phyloP scores from a whole-genome alignment of 35 echinoderm and acorn worm species.

The Chiridota heheva region DNA sequence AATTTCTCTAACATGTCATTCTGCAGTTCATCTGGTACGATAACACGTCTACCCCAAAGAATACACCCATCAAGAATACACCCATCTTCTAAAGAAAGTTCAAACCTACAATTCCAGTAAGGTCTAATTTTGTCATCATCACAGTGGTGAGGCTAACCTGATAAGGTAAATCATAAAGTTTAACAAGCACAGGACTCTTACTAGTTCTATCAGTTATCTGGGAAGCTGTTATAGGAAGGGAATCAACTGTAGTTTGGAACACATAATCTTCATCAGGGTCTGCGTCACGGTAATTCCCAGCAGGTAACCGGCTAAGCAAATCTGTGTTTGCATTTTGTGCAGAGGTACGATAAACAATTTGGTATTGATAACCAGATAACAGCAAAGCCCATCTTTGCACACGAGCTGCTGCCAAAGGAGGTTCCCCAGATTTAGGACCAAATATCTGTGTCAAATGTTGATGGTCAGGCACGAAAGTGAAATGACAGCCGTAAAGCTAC shows the following conservation, averaged over 20 bases:
- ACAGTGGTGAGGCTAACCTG: slow-evolving; percentile 23
- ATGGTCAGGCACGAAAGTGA: slow-evolving; percentile 54
- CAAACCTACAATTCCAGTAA: slow-evolving; percentile 1
- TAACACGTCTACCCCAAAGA: slow-evolving; percentile 35
- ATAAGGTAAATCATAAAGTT: slow-evolving; percentile 21
- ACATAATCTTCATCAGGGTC: slow-evolving; percentile 31
- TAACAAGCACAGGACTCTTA: slow-evolving; percentile 22
- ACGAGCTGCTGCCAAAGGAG: background rate
- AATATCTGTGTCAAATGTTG: slow-evolving; percentile 56
- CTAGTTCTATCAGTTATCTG: slow-evolving; percentile 25
- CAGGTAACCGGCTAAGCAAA: slow-evolving; percentile 33
- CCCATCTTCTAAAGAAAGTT: slow-evolving; percentile 20
- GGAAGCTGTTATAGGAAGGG: slow-evolving; percentile 37
- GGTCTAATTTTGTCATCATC: slow-evolving; percentile 1
- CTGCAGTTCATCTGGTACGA: slow-evolving; percentile 6
- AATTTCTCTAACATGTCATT: background rate
- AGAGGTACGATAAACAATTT: slow-evolving; percentile 14
- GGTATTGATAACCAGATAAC: background rate
- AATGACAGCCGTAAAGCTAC: slow-evolving; percentile 47
- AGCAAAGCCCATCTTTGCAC: background rate
- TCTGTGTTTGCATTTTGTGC: slow-evolving; percentile 52
- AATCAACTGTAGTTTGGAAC: slow-evolving; percentile 15
- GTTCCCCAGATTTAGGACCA: slow-evolving; percentile 10
- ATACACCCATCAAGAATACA: slow-evolving; percentile 30
- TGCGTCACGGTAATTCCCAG: background rate